Conservation (phyloP, 2,797 vertebrate species). For the Brachyrhaphis roseni region DNA sequence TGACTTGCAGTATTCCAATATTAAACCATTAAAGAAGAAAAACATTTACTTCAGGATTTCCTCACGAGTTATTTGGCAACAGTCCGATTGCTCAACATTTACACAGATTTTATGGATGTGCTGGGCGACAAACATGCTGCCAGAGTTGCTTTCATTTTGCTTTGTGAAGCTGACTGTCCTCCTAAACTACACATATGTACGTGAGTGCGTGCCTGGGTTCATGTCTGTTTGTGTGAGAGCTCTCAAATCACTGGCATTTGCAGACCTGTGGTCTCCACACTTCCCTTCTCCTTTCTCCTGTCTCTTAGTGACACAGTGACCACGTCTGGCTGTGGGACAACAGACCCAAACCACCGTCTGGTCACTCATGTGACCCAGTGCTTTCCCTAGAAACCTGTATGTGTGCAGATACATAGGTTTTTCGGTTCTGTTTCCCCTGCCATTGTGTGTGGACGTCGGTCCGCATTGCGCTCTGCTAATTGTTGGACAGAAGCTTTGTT, state of each 20-base stretch:
- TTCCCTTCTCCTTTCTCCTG: conserved; percentile 74
- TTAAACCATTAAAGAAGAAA: neutral
- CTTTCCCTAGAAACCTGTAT: conserved; percentile 47
- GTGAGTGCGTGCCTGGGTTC: conserved; percentile 23
- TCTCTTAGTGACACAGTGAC: conserved; percentile 66
- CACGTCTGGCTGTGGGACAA: conserved; percentile 74
- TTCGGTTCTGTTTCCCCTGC: conserved; percentile 48
- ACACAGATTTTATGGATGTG: conserved; percentile 11
- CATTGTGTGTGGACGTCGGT: conserved; percentile 49
- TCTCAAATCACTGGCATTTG: conserved; percentile 63
- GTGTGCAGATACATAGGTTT: conserved; percentile 20
- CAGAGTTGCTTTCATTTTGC: conserved; percentile 8
- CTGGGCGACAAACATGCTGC: neutral
- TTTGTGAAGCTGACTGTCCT: conserved; percentile 20
- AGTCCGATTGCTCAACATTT: conserved; percentile 27
- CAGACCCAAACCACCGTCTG: conserved; percentile 79
- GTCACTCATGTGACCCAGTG: conserved; percentile 73
- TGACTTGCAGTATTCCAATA: neutral
- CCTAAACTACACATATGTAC: conserved; percentile 23
- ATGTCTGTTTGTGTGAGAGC: conserved; percentile 16
- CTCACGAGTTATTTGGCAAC: conserved; percentile 38
- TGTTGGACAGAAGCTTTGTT: conserved; percentile 65
- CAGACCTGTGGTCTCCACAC: conserved; percentile 67
- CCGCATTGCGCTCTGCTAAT: conserved; percentile 64
- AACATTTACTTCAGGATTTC: conserved; percentile 13